Conservation (phyloP, 2,113 vertebrate species). For the Hippopotamus amphibius region DNA sequence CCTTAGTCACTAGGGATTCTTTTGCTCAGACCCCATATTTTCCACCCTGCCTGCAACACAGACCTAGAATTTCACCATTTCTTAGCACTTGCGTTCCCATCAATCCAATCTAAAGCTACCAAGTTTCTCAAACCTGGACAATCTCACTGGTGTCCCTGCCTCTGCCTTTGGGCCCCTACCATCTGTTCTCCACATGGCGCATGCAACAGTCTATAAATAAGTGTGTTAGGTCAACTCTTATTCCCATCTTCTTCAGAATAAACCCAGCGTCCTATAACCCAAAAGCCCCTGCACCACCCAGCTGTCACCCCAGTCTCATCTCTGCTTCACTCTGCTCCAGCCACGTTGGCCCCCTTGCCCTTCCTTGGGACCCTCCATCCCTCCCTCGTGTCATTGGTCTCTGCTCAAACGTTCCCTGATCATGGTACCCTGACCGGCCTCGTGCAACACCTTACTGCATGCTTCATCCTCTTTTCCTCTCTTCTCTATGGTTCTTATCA, state of each 20-base stretch:
- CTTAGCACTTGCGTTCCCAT: not conserved
- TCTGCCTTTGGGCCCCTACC: not conserved
- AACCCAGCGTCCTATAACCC: fast-evolving
- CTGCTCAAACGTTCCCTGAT: not conserved
- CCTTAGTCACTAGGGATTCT: not conserved
- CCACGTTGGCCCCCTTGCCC: not conserved
- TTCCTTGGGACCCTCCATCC: fast-evolving
- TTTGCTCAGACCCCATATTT: not conserved
- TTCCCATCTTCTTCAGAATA: not conserved
- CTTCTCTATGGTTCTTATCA: not conserved
- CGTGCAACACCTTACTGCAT: fast-evolving
- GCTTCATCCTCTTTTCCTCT: not conserved
- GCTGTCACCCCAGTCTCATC: fast-evolving
- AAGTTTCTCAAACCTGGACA: too few species aligned
- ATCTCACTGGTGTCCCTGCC: not conserved
- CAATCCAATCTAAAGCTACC: not conserved
- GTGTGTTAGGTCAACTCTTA: fast-evolving
- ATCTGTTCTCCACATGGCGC: not conserved
- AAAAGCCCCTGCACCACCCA: not conserved
- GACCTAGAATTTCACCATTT: not conserved
- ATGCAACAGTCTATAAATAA: not conserved
- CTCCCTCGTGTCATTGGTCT: not conserved
- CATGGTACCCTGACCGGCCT: not conserved
- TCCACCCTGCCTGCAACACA: not conserved
- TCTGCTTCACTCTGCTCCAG: too few species aligned